Percentiles rank a stretch among this genome's conserved stretches.
Evolutionary conservation across 2,113 vertebrate genomes (phyloP).

Genomic region (Murina feae): DNA sequence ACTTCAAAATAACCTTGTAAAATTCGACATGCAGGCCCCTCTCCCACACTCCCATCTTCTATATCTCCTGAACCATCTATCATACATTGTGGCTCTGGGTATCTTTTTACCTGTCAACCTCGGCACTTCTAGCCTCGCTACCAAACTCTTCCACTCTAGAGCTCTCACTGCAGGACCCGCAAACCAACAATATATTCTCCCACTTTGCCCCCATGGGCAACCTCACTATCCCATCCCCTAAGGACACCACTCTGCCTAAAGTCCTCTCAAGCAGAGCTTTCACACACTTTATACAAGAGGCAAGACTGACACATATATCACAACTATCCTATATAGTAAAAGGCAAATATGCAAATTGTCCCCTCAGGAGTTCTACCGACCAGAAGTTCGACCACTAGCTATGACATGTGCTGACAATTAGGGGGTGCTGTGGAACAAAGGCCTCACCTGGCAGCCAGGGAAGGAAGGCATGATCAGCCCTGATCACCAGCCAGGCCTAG

Average conservation of each 20-base stretch:
- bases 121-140: not conserved
- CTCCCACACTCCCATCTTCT: not conserved
- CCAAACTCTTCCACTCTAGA: not conserved
- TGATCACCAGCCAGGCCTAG: too few relatives aligned
- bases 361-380: too few relatives aligned
- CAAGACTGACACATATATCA: not conserved
- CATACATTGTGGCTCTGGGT: not conserved
- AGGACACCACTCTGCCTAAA: not conserved
- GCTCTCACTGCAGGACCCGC: not conserved
- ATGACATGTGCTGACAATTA: too few relatives aligned
- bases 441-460: too few relatives aligned
- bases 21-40: not conserved
- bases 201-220: not conserved
- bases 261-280: not conserved
- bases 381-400: too few relatives aligned
- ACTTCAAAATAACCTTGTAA: not conserved
- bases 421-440: too few relatives aligned
- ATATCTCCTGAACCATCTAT: not conserved
- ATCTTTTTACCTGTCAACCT: not conserved
- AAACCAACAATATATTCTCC: not conserved
- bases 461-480: too few relatives aligned
- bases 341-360: too few relatives aligned
- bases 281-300: not conserved
- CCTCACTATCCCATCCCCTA: not conserved
- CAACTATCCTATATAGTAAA: not conserved